Percentiles rank a stretch among this genome's conserved stretches.
These are phyloP conservation scores for Rhingia rostrata DNA, from an alignment of 2,888 invertebrate species.

Conservation along the genomic window DNA sequence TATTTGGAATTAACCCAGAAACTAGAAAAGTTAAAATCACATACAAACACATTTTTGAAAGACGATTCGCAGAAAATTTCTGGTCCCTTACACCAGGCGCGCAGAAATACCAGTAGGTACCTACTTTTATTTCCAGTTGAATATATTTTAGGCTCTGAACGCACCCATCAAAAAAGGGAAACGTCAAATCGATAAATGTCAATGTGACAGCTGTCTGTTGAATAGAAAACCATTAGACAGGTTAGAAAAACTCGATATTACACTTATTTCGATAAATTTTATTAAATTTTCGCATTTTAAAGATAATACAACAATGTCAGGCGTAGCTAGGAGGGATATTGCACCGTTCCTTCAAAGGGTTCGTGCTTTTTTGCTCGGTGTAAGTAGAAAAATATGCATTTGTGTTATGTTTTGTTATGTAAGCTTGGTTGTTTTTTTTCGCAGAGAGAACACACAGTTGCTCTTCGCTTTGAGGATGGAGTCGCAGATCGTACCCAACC, in stretches of 20 bases:
- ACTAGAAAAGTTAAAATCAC: too few relatives aligned
- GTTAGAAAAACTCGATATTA: background rate
- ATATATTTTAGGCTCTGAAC: too few relatives aligned
- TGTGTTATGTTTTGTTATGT: slow-evolving; percentile 76
- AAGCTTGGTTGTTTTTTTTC: slow-evolving; percentile 71
- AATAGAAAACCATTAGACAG: background rate
- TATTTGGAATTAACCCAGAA: too few relatives aligned
- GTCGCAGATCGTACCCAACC: slow-evolving; percentile 91
- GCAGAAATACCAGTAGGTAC: too few relatives aligned
- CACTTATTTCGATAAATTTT: background rate
- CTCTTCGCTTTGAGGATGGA: slow-evolving; percentile 87
- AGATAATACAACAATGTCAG: slow-evolving; percentile 76
- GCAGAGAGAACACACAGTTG: slow-evolving; percentile 86
- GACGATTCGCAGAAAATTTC: too few relatives aligned
- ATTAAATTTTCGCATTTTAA: slow-evolving; percentile 3
- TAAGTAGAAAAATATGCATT: slow-evolving; percentile 75
- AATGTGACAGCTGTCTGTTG: background rate
- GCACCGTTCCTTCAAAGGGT: slow-evolving; percentile 86
- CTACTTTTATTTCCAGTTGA: too few relatives aligned
- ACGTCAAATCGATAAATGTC: slow-evolving; percentile 20
- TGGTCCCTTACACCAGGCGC: too few relatives aligned
- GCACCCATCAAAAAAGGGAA: background rate
- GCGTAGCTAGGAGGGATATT: slow-evolving; percentile 86
- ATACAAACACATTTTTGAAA: too few relatives aligned
- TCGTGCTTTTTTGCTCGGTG: slow-evolving; percentile 88